These are phyloP conservation scores for Circaetus gallicus DNA, from an alignment of 2,113 vertebrate species.

Conservation along the genomic window DNA sequence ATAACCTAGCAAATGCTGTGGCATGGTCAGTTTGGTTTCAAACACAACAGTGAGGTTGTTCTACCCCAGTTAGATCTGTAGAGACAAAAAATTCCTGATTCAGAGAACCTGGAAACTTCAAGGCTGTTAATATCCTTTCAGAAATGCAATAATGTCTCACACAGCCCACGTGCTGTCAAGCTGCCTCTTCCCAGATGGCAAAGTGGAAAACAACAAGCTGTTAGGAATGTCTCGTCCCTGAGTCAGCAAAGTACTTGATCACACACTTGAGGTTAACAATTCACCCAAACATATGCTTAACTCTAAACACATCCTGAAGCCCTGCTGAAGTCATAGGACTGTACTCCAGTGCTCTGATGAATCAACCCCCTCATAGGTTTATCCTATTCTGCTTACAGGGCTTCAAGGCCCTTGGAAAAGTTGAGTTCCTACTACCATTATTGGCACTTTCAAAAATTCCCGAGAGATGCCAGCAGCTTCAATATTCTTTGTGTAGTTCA, in stretches of 20 bases:
- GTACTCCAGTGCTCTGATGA: not conserved
- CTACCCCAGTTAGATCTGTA: not conserved
- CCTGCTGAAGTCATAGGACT: not conserved
- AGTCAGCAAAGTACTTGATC: conserved; percentile 44
- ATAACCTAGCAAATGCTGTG: not conserved
- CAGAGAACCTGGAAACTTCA: not conserved
- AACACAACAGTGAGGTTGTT: not conserved
- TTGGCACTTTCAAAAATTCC: not conserved
- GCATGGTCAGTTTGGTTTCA: not conserved
- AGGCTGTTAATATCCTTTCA: conserved; percentile 6
- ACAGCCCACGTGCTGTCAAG: conserved; percentile 45
- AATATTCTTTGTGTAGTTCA: not conserved
- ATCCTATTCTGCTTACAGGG: not conserved
- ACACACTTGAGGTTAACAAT: conserved; percentile 1
- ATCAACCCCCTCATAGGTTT: not conserved
- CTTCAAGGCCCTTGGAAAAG: not conserved
- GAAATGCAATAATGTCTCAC: conserved; percentile 17
- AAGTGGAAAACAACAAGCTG: conserved; percentile 53
- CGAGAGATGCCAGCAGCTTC: not conserved
- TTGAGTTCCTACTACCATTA: not conserved
- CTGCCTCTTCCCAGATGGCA: conserved; percentile 48
- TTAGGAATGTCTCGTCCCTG: conserved; percentile 30
- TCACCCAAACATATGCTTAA: conserved; percentile 16
- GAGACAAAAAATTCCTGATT: not conserved
- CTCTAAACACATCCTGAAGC: not conserved